Evolutionary conservation across 1,140 invertebrate species (phyloP), one percentile per base, ranked within the genome.

Genomic region (Bicyclus anynana): DNA sequence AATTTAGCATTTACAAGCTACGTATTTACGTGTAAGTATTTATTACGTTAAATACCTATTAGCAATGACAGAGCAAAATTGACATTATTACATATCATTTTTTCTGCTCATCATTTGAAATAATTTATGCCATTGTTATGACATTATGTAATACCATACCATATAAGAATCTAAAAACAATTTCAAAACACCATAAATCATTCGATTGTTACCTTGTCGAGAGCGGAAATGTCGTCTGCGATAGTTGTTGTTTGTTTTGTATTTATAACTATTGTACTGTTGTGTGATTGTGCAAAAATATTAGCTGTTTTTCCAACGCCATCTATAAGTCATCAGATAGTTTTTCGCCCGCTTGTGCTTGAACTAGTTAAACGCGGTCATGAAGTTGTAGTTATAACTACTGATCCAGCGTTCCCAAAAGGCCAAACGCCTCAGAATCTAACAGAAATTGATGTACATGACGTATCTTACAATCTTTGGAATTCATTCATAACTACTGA

Each of bases 301-400:
- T 69, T 92, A 13, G 85, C 72, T 2, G 64, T 91, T 0, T 68
- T 90, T 26, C 72, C 89, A 10, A 76, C 73, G 10, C 74, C 89
- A 2, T 88, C 89, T 0, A 84, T 87, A 49, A 92, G 91, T 65
- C 91, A 92, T 61, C 90, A 91, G 65, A 67, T 91, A 9, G 80
- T 90, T 3, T 90, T 82, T 56, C 64, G 79, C 53, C 68, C 80
- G 5, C 23, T 90, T 5, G 72, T 76, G 29, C 65, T 72, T 48
- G 82, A 77, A 53, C 62, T 91, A 21, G 77, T 71, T 0, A 77
- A 74, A 42, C 62, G 76, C 38, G 90, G 90, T n/a, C 90, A 91
- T 64, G 75, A 89, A 49, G 59, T 91, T 0, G 78, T 84, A n/a
- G 58, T 79, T 0, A 62, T 84, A 1, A 86, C 83, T 10, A 54